Conservation (phyloP, 2,113 vertebrate species). For the Varanus salvator region DNA sequence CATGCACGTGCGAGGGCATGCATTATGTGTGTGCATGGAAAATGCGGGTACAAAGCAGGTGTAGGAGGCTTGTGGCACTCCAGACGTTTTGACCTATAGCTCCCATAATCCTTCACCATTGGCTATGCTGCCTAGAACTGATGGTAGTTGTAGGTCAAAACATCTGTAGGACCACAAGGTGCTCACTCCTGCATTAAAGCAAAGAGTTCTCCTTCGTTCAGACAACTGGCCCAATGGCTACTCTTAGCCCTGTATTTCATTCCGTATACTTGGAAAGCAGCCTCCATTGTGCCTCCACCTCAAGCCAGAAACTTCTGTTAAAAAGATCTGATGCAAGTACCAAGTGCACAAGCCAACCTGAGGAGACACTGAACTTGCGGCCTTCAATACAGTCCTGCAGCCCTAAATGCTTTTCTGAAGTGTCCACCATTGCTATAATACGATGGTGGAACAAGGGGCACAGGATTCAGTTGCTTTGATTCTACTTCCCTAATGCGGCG, state of each 20-base stretch:
- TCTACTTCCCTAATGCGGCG: not conserved
- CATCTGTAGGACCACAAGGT: too few relatives aligned
- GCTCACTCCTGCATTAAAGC: not conserved
- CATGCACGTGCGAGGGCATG: not conserved
- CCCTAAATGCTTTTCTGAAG: not conserved
- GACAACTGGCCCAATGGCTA: not conserved
- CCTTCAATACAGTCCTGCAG: too few relatives aligned
- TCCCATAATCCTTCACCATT: too few relatives aligned
- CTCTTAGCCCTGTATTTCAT: not conserved
- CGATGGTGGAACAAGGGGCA: not conserved
- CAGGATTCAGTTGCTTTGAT: too few relatives aligned
- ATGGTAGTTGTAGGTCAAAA: too few relatives aligned
- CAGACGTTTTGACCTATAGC: too few relatives aligned
- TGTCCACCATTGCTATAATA: too few relatives aligned
- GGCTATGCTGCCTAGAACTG: too few relatives aligned
- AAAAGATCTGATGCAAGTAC: not conserved
- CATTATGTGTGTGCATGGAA: too few relatives aligned
- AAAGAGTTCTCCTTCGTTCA: not conserved
- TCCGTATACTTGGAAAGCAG: not conserved
- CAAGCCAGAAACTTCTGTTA: not conserved
- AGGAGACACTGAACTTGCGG: not conserved
- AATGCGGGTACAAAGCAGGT: not conserved
- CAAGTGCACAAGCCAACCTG: not conserved
- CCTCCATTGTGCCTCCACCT: not conserved
- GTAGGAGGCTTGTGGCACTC: too few relatives aligned